A percentile compares a stretch with the other conserved stretches of the same genome.
phyloP scores from a whole-genome alignment of 2,888 invertebrate species.

The Xestia xanthographa region DNA sequence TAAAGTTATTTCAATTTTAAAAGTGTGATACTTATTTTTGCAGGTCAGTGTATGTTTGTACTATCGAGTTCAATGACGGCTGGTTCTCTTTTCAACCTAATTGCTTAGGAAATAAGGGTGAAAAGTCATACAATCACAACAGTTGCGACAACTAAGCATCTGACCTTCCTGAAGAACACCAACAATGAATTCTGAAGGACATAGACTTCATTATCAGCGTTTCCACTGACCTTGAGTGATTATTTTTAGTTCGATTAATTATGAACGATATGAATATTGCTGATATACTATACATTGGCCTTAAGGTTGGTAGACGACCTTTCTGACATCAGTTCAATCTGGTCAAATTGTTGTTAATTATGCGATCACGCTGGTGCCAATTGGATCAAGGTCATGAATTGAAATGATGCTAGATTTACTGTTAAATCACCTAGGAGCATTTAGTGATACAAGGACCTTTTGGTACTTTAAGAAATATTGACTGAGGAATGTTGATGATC shows the following conservation, averaged over 20 bases:
- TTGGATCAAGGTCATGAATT: background rate
- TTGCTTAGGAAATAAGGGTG: no score
- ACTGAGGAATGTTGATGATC: background rate
- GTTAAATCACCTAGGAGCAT: no score
- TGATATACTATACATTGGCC: background rate
- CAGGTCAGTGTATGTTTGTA: no score
- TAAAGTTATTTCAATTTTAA: no score
- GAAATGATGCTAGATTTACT: background rate
- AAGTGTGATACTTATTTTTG: no score
- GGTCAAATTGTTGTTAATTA: slow-evolving; percentile 9
- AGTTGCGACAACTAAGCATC: background rate
- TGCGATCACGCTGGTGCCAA: background rate
- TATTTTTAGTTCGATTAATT: background rate
- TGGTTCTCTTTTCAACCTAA: no score
- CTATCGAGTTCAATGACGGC: no score
- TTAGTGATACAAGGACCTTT: background rate
- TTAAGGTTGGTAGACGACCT: background rate
- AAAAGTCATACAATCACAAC: no score
- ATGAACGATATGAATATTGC: background rate
- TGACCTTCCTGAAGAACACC: background rate
- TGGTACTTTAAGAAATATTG: background rate
- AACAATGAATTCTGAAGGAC: slow-evolving; percentile 1
- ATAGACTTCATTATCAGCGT: slow-evolving; percentile 4
- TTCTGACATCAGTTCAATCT: background rate
- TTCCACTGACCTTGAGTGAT: background rate